Evolutionary conservation across 2,113 vertebrate genomes (phyloP).

Genomic region (Pterocles burchelli): DNA sequence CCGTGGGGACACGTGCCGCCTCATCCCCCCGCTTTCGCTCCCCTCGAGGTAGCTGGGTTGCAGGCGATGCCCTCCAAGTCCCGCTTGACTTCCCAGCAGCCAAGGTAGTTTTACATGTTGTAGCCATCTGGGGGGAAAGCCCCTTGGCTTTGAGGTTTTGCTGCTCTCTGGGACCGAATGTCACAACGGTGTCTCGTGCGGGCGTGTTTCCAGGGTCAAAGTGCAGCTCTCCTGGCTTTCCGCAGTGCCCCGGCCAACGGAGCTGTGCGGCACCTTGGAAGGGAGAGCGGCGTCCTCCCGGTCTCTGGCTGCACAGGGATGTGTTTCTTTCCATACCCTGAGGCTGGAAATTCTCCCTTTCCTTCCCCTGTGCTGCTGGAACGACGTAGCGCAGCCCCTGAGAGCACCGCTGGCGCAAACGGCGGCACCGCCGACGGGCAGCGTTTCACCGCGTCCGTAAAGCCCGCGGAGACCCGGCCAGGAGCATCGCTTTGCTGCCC

Average conservation of each 20-base stretch:
- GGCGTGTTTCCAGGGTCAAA: constrained; percentile 66
- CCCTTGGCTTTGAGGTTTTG: not conserved
- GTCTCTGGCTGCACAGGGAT: not conserved
- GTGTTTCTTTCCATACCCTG: not conserved
- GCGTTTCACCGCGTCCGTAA: accelerated
- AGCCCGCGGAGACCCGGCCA: not conserved
- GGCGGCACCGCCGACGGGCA: accelerated
- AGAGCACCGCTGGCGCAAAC: accelerated
- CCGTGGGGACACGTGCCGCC: not conserved
- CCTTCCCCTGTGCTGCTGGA: not conserved
- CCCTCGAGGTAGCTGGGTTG: not conserved
- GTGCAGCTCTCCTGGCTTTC: constrained; percentile 24
- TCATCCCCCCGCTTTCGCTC: accelerated
- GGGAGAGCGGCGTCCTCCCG: not conserved
- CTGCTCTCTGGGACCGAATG: not conserved
- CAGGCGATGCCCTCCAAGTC: not conserved
- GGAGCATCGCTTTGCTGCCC: not conserved
- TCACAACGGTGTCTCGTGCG: not conserved
- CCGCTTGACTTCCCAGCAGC: not conserved
- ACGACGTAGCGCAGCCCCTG: accelerated
- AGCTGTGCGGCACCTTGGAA: not conserved
- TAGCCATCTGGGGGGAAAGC: not conserved
- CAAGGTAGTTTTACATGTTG: not conserved
- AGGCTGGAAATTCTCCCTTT: not conserved
- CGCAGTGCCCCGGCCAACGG: not conserved